Conservation (phyloP, 2,888 invertebrate species). For the Pimpla rufipes region DNA sequence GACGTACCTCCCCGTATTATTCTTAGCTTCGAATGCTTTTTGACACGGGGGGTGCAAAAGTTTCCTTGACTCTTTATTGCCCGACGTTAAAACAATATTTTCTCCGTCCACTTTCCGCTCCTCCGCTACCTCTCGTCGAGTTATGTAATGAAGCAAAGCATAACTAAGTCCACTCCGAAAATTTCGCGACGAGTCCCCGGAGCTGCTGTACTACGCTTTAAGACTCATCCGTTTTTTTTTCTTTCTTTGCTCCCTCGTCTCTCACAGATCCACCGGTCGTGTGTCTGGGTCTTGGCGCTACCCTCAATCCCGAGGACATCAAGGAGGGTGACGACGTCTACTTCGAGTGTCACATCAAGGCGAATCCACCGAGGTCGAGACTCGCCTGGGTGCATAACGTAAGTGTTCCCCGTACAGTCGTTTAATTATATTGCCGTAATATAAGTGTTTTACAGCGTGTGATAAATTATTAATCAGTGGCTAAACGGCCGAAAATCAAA, state of each 20-base stretch:
- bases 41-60: conserved; percentile 35
- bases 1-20: conserved; percentile 43
- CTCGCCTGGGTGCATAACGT: conserved; percentile 96
- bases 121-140: conserved; percentile 1
- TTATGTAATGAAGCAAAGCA: conserved; percentile 26
- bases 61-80: conserved; percentile 52
- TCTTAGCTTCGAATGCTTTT: conserved; percentile 27
- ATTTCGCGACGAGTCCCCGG: conserved; percentile 5
- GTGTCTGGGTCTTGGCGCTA: conserved; percentile 92
- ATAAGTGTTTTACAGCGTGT: background rate
- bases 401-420: conserved; percentile 86
- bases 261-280: conserved; percentile 94
- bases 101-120: conserved; percentile 27
- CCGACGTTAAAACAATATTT: conserved; percentile 44
- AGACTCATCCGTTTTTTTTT: conserved; percentile 74
- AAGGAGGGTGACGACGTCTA: conserved; percentile 97
- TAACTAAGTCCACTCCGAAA: conserved; percentile 13
- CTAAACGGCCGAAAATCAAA: too few relatives aligned
- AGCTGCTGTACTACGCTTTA: background rate
- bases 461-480: background rate
- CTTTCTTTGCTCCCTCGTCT: conserved; percentile 72
- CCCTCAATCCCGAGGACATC: conserved; percentile 94
- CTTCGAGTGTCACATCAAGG: conserved; percentile 96
- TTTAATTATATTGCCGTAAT: background rate
- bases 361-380: conserved; percentile 94